Evolutionary conservation across 2,888 invertebrate species (phyloP), one percentile per base, ranked within the genome.

Genomic region (Cyaniris semiargus): DNA sequence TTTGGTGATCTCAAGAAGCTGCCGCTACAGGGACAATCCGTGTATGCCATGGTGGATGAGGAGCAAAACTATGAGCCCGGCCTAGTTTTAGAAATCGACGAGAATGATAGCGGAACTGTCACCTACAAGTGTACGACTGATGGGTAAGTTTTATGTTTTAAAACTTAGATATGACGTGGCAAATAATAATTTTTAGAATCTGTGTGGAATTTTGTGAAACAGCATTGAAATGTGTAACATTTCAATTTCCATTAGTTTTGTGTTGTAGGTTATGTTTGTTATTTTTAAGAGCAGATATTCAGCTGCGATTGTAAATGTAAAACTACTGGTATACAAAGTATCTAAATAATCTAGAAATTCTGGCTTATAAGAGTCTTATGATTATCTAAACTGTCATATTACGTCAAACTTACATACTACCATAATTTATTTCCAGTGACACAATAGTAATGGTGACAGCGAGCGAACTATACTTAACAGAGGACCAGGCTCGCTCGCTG

Each of bases 61-160:
- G 92, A 94, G 27, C 94, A 94, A 81, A 94, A 91, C 66, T 95
- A 94, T 81, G 95, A 95, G 83, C 93, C 94, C 0, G 95, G 95
- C 0, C 82, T 94, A 77, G 94, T 95, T 76, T 86, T 94, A 71
- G 91, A 89, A 0, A 85, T 93, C 1, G 92, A 94, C 75, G 92
- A 93, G 78, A 92, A 91, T 81, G 88, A 88, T 7, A 89, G 89
- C 77, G 94, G 93, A 0, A 92, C 91, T 74, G 86, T 94, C 1
- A 91, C 90, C 4, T 94, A 94, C 82, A 89, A 88, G 81, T 94
- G 94, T 80, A 92, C 92, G 58, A 94, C 94, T 76, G 91, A 94
- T 84, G 90, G 93, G 92, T 90, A 84, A 89, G 92, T 85, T 70
- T 31, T 53, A 34, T 34, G 5, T 34, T 34, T 34, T 34, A 34